Base-by-base conservation (phyloP, 2,113 vertebrate species). In the Morphnarchus princeps region DNA sequence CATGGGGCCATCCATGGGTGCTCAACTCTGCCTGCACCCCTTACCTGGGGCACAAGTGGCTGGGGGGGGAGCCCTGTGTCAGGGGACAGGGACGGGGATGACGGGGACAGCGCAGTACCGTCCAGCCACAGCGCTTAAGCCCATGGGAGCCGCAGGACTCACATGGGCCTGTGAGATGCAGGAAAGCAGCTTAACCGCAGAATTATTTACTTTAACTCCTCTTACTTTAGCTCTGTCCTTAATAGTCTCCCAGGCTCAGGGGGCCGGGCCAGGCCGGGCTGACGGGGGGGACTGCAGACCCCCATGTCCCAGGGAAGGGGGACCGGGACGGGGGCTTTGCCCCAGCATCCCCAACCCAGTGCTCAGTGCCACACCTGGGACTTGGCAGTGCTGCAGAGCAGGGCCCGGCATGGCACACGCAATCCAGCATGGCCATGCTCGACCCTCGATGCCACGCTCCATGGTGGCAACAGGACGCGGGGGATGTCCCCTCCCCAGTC, bases 161-260 rank as follows among this genome's bases (percentile, higher is more conserved):
- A 89, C 94, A 90, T 92, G 93, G 91, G 90, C 72, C 59, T 18
- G 2, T 1, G 71, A 90, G 94, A 65, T 43, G 86, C 92, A 40
- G 22, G 73, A 97, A 97, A 97, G 97, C 97, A 92, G 97, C 97
- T 97, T 97, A 97, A 3, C 8, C 1, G 3, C 93, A 92, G 95
- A 96, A 95, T 97, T 97, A 97, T 71, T 95, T 65, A 45, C 95
- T 89, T 96, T 96, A 96, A 96, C 96, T 86, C 87, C 79, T 84
- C 95, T 96, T 72, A 55, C 94, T 93, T 95, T 43, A 19, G 95
- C 55, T 47, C 88, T 97, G 96, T 96, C 97, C 97, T 97, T 92
- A 97, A 93, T 71, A 93, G 92, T 95, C 93, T 92, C 90, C 87
- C 7, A 3, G 36, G 90, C 96, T 96, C 95, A 81, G 86, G 76